phyloP scores from a whole-genome alignment of 2,797 vertebrate species.

The Lophius americanus region DNA sequence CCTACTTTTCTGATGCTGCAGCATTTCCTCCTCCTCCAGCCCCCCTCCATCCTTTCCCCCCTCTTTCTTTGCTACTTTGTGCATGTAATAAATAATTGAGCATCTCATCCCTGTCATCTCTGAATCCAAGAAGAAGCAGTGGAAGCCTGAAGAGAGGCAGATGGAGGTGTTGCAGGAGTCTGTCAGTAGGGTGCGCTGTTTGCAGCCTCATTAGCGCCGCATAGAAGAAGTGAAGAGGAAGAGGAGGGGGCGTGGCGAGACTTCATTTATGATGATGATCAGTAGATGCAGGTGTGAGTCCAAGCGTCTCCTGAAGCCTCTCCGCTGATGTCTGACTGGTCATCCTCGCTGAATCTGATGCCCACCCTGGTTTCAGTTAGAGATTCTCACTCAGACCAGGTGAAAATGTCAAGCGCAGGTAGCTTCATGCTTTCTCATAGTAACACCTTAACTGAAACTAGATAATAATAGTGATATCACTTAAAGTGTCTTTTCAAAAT shows the following conservation, averaged over 20 bases:
- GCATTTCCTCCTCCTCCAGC: slow-evolving; percentile 30
- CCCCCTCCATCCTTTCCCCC: slow-evolving; percentile 29
- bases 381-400: slow-evolving; percentile 26
- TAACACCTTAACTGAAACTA: no score
- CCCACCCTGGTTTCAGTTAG: slow-evolving; percentile 46
- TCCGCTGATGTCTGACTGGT: slow-evolving; percentile 14
- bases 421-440: no score
- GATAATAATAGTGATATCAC: no score
- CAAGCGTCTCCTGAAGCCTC: slow-evolving; percentile 39
- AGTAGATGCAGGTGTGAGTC: slow-evolving; percentile 41
- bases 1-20: slow-evolving; percentile 39
- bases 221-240: slow-evolving; percentile 26
- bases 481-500: no score
- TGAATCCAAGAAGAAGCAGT: slow-evolving; percentile 37
- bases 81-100: slow-evolving; percentile 76
- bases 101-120: slow-evolving; percentile 45
- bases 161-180: slow-evolving; percentile 33
- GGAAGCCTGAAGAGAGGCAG: slow-evolving; percentile 35
- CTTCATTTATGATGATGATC: slow-evolving; percentile 56
- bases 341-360: slow-evolving; percentile 33
- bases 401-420: slow-evolving; percentile 11
- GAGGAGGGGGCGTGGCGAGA: slow-evolving; percentile 22
- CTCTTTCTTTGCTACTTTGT: slow-evolving; percentile 24
- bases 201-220: slow-evolving; percentile 64
- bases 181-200: slow-evolving; percentile 63